Evolutionary conservation across 92 coral and sea anemone genomes (phyloP).

Genomic region (Actinostola sp.): DNA sequence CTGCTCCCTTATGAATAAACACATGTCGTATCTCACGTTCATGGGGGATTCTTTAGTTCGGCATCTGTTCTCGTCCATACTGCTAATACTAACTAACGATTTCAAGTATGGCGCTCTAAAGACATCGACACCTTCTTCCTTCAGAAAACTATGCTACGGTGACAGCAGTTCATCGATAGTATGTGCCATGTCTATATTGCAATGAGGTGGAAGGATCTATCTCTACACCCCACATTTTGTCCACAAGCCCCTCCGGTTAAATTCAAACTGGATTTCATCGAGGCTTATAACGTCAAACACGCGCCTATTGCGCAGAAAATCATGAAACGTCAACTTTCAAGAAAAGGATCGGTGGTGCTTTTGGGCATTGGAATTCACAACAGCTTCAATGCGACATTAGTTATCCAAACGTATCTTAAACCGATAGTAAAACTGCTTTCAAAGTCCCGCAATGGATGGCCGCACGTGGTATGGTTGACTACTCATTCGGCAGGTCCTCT

Average conservation of each 20-base stretch:
- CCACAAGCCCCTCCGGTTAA: slow-evolving; percentile 20
- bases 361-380: slow-evolving; percentile 82
- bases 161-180: slow-evolving; percentile 87
- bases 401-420: slow-evolving; percentile 59
- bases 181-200: slow-evolving; percentile 77
- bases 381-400: slow-evolving; percentile 63
- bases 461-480: slow-evolving; percentile 74
- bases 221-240: slow-evolving; percentile 68
- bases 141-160: slow-evolving; percentile 57
- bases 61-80: slow-evolving; percentile 77
- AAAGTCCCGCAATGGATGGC: slow-evolving; percentile 75
- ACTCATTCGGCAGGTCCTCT: slow-evolving; percentile 89
- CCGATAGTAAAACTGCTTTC: slow-evolving; percentile 63
- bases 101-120: slow-evolving; percentile 71
- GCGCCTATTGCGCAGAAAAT: slow-evolving; percentile 54
- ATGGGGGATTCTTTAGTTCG: slow-evolving; percentile 86
- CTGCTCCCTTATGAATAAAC: slow-evolving; percentile 59
- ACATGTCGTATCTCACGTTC: slow-evolving; percentile 56
- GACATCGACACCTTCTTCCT: slow-evolving; percentile 34
- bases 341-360: slow-evolving; percentile 62
- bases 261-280: slow-evolving; percentile 64
- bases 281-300: slow-evolving; percentile 70
- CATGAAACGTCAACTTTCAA: slow-evolving; percentile 45
- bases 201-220: slow-evolving; percentile 71
- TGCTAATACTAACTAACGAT: slow-evolving; percentile 67